Evolutionary conservation across 2,888 invertebrate species (phyloP).

Genomic region (Platerodrilus igneus): DNA sequence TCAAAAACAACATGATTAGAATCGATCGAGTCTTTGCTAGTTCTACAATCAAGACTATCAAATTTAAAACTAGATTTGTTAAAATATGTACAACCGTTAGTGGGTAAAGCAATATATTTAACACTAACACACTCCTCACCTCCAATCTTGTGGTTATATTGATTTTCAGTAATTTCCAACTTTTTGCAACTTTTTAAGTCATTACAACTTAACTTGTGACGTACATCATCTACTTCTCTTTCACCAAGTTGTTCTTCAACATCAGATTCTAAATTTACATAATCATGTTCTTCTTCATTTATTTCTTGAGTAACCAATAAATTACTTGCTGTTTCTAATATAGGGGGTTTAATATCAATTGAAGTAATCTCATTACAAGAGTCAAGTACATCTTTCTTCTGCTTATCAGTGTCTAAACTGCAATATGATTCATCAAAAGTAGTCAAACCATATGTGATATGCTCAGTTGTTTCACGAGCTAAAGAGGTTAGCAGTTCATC

Average conservation of each 20-base stretch:
- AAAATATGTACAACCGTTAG: slow-evolving; percentile 24
- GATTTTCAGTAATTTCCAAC: not conserved
- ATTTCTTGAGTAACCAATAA: slow-evolving; percentile 36
- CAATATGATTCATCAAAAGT: slow-evolving; percentile 34
- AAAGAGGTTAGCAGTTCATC: slow-evolving; percentile 70
- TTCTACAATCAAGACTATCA: slow-evolving; percentile 5
- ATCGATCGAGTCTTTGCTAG: slow-evolving; percentile 2
- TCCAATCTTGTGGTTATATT: slow-evolving; percentile 27
- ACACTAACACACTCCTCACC: slow-evolving; percentile 44
- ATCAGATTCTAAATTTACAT: slow-evolving; percentile 42
- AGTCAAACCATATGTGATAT: slow-evolving; percentile 55
- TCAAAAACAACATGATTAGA: too few relatives aligned
- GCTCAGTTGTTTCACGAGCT: slow-evolving; percentile 68
- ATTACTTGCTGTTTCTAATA: slow-evolving; percentile 39
- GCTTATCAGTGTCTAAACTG: too few relatives aligned
- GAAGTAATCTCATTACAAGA: too few relatives aligned
- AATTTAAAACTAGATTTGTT: slow-evolving; percentile 10
- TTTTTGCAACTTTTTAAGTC: not conserved
- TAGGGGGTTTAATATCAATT: too few relatives aligned
- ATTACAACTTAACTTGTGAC: too few relatives aligned
- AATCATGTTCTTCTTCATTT: slow-evolving; percentile 27
- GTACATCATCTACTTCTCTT: too few relatives aligned
- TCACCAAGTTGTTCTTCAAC: slow-evolving; percentile 27
- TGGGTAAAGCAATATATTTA: slow-evolving; percentile 33
- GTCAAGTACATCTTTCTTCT: too few relatives aligned